These are phyloP conservation scores for Tragelaphus imberbis DNA, from an alignment of 2,113 vertebrate genomes.

Conservation along the genomic window DNA sequence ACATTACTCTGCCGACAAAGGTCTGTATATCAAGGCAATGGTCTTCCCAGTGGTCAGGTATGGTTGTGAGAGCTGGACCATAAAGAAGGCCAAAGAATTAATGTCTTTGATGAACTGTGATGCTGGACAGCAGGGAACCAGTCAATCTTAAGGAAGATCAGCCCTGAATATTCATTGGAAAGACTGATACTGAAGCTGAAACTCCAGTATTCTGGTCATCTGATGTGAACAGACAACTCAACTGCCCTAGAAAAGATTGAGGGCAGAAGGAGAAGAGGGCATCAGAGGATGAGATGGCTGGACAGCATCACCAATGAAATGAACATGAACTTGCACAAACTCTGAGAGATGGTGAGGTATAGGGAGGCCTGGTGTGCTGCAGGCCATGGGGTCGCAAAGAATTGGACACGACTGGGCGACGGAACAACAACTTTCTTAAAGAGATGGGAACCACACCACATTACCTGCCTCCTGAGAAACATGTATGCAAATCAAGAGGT, in stretches of 20 bases:
- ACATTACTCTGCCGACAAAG: background rate
- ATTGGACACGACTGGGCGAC: background rate
- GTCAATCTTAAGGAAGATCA: background rate
- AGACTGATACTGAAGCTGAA: background rate
- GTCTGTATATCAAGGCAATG: accelerated
- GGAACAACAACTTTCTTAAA: background rate
- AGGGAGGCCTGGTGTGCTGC: background rate
- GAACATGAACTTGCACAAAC: background rate
- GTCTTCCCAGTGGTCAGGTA: background rate
- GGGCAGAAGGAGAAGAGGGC: background rate
- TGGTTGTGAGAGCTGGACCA: background rate
- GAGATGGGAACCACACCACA: background rate
- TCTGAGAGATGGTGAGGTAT: background rate
- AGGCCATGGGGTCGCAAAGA: background rate
- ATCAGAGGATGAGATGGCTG: background rate
- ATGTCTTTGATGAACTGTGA: background rate
- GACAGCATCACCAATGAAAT: background rate
- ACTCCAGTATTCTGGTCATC: background rate
- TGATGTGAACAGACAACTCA: background rate
- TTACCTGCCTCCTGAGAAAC: background rate
- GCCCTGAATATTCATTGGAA: background rate
- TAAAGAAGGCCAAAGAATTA: background rate
- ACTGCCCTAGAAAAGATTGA: background rate
- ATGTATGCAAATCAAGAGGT: background rate
- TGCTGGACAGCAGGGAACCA: background rate